Evolutionary conservation across 2,113 vertebrate genomes (phyloP), one percentile per base, ranked within the genome.

Genomic region (Ancistrus triradiatus): DNA sequence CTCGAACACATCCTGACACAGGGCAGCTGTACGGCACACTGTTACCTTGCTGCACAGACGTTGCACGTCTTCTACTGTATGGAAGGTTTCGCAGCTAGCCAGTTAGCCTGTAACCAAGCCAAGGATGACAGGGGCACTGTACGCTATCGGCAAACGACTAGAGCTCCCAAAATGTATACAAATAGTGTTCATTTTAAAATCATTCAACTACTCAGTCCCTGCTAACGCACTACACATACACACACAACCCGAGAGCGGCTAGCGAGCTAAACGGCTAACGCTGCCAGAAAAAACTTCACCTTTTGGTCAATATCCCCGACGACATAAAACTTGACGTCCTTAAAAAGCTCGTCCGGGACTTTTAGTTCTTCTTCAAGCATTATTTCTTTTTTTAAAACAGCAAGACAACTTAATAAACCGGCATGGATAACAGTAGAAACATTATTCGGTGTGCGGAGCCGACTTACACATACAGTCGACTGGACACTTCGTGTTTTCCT

Each of bases 301-400:
- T 94, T 89, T 62, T 90, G 91, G 68, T 97, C 94, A 81, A 97
- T 89, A 80, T 98, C 95, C 72, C 95, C 95, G 69, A 96, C 95
- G 74, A 90, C 88, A 87, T 95, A 98, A 82, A 93, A 98, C 86
- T 98, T 98, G 77, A 98, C 93, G 72, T 97, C 93, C 84, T 91
- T 92, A 72, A 98, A 98, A 81, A 98, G 91, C 58, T 94, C 93
- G 10, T 90, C 89, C 11, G 91, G 89, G 63, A 91, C 91, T 78
- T 84, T 86, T 49, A 83, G 78, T 27, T 88, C 89, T 74, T 88
- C 88, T 37, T 91, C 90, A 72, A 85, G 77, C 89, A 90, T 90
- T 71, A 53, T 67, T 78, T n/a, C n/a, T n/a, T 15, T 70, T 19
- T 59, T 42, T 28, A 21, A 49, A 17, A 57, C 28, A 7, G 37